Evolutionary conservation across 2,797 vertebrate genomes (phyloP).

Genomic region (Anableps anableps): DNA sequence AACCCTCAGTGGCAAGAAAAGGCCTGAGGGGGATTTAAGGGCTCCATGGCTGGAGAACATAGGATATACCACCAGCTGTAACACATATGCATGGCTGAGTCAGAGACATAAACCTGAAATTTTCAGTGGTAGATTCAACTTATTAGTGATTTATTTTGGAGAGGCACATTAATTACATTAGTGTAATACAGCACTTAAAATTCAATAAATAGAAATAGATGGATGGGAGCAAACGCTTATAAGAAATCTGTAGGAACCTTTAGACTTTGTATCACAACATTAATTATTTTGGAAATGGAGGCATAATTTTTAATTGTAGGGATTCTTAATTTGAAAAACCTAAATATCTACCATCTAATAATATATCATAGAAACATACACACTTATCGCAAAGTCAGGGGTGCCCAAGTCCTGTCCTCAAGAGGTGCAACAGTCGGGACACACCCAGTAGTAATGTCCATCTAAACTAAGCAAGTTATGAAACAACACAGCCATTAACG

Average conservation of each 20-base stretch:
- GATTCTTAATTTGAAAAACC: constrained; percentile 11
- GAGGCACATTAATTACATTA: not conserved
- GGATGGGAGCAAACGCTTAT: not conserved
- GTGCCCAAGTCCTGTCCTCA: too few relatives aligned
- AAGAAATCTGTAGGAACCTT: constrained; percentile 20
- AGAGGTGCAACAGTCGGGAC: too few relatives aligned
- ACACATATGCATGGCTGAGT: constrained; percentile 10
- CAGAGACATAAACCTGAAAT: not conserved
- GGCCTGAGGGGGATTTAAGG: constrained; percentile 27
- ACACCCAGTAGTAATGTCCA: too few relatives aligned
- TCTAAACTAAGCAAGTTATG: too few relatives aligned
- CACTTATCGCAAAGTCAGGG: not conserved
- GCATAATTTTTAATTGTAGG: constrained; percentile 9
- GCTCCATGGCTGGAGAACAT: constrained; percentile 15
- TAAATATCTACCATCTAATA: not conserved
- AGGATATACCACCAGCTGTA: constrained; percentile 14
- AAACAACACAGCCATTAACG: too few relatives aligned
- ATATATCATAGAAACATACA: not conserved
- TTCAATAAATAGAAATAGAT: not conserved
- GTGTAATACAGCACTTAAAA: not conserved
- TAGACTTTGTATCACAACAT: constrained; percentile 5
- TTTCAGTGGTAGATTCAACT: constrained; percentile 1
- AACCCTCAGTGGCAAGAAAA: constrained; percentile 49
- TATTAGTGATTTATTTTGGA: not conserved
- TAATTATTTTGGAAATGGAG: constrained; percentile 22